Evolutionary conservation across 2,888 invertebrate genomes (phyloP), one percentile per base, ranked within the genome.

Genomic region (Digitonthophagus gazella): DNA sequence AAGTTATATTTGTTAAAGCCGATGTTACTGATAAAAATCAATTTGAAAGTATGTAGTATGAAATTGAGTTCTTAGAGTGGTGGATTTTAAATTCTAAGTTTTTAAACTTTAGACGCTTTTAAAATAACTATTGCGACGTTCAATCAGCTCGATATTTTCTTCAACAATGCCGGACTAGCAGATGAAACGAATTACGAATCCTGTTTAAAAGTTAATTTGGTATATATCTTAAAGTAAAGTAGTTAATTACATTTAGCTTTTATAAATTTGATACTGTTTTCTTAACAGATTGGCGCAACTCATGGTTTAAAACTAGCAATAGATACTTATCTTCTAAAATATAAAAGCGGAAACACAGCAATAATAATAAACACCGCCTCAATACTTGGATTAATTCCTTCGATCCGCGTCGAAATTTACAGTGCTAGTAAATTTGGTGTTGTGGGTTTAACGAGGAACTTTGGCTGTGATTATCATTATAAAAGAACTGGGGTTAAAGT

Each of bases 341-440:
- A 84, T 74, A 81, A 79, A 44, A 83, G 83, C 1, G 84, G 84
- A 0, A 75, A 77, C 1, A 85, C 85, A 15, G 85, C 85, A n/a
- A 77, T 83, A 14, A 79, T 86, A 15, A 79, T 85, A 4, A 85
- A 85, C 73, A 79, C 83, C 11, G 78, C 84, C n/a, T 84, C 85
- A 19, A 80, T 83, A 66, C 78, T 81, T 67, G 85, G 84, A 8
- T 73, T 80, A 5, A 3, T 5, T 44, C 74, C 72, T 64, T 77
- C 77, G 14, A 76, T 76, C 1, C 76, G 76, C 54, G 66, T 80
- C 55, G 83, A 83, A 0, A 76, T 82, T 66, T 83, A 83, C 73
- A 77, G 78, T 0, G 80, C 80, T 2, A 81, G 81, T 1, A 83
- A 83, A 74, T 77, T 77, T 70, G 83, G 78, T 0, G 78, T 82